Base-by-base conservation (phyloP, 1,140 invertebrate genomes). In the Dufourea novaeangliae region DNA sequence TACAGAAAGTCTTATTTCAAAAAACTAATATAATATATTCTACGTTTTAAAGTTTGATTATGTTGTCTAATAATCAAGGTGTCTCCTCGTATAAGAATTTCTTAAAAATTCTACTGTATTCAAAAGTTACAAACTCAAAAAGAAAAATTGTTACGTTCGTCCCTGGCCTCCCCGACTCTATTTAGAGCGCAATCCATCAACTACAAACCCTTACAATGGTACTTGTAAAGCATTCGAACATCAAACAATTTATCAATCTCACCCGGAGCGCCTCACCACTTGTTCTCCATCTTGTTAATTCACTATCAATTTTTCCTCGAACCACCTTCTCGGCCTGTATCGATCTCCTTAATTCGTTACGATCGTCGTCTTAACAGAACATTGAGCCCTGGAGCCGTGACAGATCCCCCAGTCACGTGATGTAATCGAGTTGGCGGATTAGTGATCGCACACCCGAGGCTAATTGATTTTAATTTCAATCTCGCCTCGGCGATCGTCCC, bases 391-490 rank as follows among this genome's bases (percentile, higher is more conserved):
- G 59, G n/a, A 79, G 61, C 37, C 39, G 54, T 50, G 56, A 44
- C 62, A 67, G 56, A 12, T 46, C 20, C 29, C 52, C 20, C 59
- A 34, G 37, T 69, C 79, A 41, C 71, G 64, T 64, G 56, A 78
- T 69, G 34, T 25, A 32, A 68, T 29, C 62, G 69, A 80, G 76
- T 73, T 64, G 81, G 62, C 77, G 67, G 80, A 84, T 84, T 78
- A 83, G 73, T 70, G 77, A 84, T 84, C 69, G 67, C 70, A 76
- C 66, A 70, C 57, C 79, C 79, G 78, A 84, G 69, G 74, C 79
- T 81, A 84, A 85, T 85, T 77, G 82, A 85, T 81, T 80, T 85
- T 81, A 84, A 85, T 81, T 85, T 84, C 82, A 85, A 84, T 85
- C 70, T 81, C 66, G 52, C 44, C 66, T 70, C 72, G 61, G 54